Evolutionary conservation across 2,797 vertebrate genomes (phyloP), one percentile per base, ranked within the genome.

Genomic region (Danio jaintianensis): DNA sequence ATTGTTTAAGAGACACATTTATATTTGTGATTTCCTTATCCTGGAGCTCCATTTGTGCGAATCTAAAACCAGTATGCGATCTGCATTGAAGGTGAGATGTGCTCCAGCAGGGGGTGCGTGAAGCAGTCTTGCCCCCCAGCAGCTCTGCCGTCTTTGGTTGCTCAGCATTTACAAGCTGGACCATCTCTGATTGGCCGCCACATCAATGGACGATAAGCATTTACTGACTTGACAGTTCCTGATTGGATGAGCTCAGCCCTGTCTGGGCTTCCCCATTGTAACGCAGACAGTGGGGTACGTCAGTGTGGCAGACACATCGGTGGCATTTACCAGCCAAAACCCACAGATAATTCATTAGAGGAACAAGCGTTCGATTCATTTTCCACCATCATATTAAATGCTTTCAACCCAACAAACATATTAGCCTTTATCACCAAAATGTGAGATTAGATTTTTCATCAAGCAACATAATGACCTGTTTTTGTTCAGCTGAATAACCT

Each of bases 91-190:
- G 70, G 69, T 73, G 42, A 64, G n/a, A 66, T 55, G 58, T 55
- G 67, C 15, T 79, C 77, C 67, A 63, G 67, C 29, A 79, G 70
- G 58, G 72, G 61, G 75, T 72, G 69, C 48, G 47, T 73, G 71
- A 84, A 72, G 56, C 75, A 83, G 67, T 66, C 75, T 83, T 68
- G 67, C 79, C 75, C 52, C 29, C 82, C 78, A 73, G 48, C 71
- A 69, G 72, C 52, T 78, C 40, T 74, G 58, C 64, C 40, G 67
- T 73, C 50, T 52, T 61, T 71, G 55, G 79, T 84, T 87, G 83
- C 84, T 87, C 84, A 87, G 84, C 86, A 77, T 86, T 82, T 80
- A 81, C 53, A 16, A 29, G 50, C 75, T 69, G 55, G 45, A n/a
- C 75, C 15, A 40, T 63, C 56, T 82, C 75, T 78, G 71, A 84